A percentile compares a stretch with the other conserved stretches of the same genome.
Evolutionary conservation across 2,888 invertebrate species (phyloP).

Genomic region (Ecdyonurus torrentis): DNA sequence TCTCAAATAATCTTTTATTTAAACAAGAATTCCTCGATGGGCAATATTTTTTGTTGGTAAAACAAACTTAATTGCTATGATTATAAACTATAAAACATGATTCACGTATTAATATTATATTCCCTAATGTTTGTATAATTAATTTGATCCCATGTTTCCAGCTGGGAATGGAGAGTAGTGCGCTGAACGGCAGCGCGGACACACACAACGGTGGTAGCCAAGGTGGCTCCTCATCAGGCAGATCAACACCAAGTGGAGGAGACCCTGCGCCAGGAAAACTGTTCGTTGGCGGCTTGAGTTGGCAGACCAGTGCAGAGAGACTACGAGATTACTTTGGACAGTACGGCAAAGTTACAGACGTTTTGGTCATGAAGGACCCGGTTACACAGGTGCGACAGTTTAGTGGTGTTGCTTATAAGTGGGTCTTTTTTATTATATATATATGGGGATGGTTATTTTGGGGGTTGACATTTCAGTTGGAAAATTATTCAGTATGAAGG

Average conservation of each 20-base stretch:
- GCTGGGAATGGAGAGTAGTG: constrained; percentile 3
- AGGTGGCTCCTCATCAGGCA: constrained; percentile 27
- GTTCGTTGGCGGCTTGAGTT: constrained; percentile 81
- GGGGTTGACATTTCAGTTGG: too few species aligned
- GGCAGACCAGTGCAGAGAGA: constrained; percentile 87
- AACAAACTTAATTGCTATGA: constrained; percentile 7
- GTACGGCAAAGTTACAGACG: constrained; percentile 82
- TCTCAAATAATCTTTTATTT: too few species aligned
- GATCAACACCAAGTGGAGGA: constrained; percentile 27
- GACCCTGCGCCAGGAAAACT: constrained; percentile 71
- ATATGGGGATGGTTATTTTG: too few species aligned
- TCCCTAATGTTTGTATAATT: too few species aligned
- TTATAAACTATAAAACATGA: constrained; percentile 5
- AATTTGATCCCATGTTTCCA: too few species aligned
- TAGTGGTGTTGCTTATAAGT: too few species aligned
- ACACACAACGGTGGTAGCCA: constrained; percentile 22
- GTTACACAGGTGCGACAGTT: constrained; percentile 82
- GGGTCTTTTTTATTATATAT: too few species aligned
- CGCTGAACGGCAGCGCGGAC: constrained; percentile 21
- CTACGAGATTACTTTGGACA: constrained; percentile 83
- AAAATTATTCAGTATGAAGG: too few species aligned
- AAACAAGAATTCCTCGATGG: too few species aligned
- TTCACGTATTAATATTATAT: constrained; percentile 10
- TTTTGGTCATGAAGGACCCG: constrained; percentile 87
- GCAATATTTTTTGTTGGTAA: too few species aligned